A percentile compares a stretch with the other conserved stretches of the same genome.
Evolutionary conservation across 2,113 vertebrate genomes (phyloP).

Genomic region (Cyprinus carpio): DNA sequence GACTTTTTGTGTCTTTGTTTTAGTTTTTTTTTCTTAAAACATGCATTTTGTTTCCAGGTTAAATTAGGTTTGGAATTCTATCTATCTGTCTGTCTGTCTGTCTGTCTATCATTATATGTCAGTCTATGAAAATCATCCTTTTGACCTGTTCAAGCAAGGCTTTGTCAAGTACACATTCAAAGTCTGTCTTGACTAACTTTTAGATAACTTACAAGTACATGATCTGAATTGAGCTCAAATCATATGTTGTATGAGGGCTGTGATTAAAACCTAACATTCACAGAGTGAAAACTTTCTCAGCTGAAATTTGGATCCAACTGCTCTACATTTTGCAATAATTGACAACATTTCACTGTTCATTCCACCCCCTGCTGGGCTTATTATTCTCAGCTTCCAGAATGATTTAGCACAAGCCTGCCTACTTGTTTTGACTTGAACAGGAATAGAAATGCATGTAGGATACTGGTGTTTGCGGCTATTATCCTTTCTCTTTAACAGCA

Average conservation of each 20-base stretch:
- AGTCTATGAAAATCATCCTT: not conserved
- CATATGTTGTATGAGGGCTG: not conserved
- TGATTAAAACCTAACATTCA: conserved; percentile 29
- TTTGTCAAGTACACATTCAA: not conserved
- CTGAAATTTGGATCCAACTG: conserved; percentile 10
- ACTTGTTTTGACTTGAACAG: conserved; percentile 28
- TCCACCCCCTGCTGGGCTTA: conserved; percentile 11
- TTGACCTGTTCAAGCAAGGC: not conserved
- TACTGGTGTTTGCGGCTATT: not conserved
- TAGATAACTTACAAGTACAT: not conserved
- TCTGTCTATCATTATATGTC: no score
- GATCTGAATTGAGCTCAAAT: conserved; percentile 7
- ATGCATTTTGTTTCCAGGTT: not conserved
- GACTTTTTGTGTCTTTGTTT: not conserved
- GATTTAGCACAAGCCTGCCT: conserved; percentile 15
- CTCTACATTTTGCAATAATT: conserved; percentile 34
- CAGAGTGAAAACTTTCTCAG: conserved; percentile 7
- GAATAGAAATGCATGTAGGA: conserved; percentile 25
- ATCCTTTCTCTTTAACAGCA: not conserved
- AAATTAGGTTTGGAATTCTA: not conserved
- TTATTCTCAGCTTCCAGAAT: conserved; percentile 11
- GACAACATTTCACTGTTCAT: conserved; percentile 36
- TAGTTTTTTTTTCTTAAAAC: not conserved
- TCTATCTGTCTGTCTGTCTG: not conserved
- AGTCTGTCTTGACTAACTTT: not conserved